Evolutionary conservation across 2,888 invertebrate species (phyloP), one percentile per base, ranked within the genome.

Genomic region (Onchidella celtica): DNA sequence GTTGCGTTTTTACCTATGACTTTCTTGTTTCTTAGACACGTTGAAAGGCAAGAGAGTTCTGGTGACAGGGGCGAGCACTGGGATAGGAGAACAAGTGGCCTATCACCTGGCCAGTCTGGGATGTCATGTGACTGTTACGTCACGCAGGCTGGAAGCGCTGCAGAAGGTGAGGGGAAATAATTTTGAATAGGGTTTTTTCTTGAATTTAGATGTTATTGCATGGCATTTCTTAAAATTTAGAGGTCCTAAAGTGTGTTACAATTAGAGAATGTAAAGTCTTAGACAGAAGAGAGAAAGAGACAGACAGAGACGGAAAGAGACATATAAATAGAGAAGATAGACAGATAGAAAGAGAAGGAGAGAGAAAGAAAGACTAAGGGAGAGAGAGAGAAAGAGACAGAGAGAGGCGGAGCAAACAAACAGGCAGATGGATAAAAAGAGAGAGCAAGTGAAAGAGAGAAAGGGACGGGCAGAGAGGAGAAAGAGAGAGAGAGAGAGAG

Each of bases 81-180:
- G 93, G 2, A 92, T 92, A 6, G 93, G 92, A 0, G 93, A 92
- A 81, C 91, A 93, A 85, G 85, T 92, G 65, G 92, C 92, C 1
- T 92, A 92, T 79, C 90, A 91, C 76, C 92, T 90, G 81, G 90
- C 92, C 6, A 86, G 86, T 14, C 85, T 90, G 36, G 92, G 92
- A 2, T 91, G 92, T 17, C 85, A 89, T 38, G 86, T 92, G 17
- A 82, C 91, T 14, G 86, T 92, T 17, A 91, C 92, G 4, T 90
- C 92, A 0, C 84, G 92, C 11, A 86, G 91, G 59, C 88, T 90
- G 82, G 83, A 87, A 3, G 82, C 75, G 24, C 85, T 92, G 24
- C 82, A 89, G 78, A 82, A 91, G 89, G 90, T 90, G 24, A 29
- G 72, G n/a, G 2, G n/a, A n/a, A n/a, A n/a, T n/a, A n/a, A n/a